Percentiles rank a stretch among this genome's conserved stretches.
Evolutionary conservation across 2,113 vertebrate genomes (phyloP).

Genomic region (Pyxicephalus adspersus): DNA sequence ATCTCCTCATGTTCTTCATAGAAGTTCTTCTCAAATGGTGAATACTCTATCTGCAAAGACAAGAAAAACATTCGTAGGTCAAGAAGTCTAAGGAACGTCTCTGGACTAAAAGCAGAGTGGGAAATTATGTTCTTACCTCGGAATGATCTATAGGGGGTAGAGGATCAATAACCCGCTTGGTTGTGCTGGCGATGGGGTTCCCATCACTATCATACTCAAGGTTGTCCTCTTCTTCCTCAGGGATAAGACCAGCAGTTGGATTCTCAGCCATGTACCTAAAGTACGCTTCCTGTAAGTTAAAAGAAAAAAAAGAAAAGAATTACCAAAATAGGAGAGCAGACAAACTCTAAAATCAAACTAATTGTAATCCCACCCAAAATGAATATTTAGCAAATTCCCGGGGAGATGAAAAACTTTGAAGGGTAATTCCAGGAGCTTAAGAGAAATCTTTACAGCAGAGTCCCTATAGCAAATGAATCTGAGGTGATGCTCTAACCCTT

Average conservation of each 20-base stretch:
- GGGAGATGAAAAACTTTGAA: too few relatives aligned
- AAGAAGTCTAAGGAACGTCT: neutral
- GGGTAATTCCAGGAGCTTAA: too few relatives aligned
- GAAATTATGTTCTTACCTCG: conserved; percentile 77
- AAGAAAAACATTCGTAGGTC: conserved; percentile 56
- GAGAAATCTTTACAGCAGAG: too few relatives aligned
- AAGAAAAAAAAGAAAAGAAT: too few relatives aligned
- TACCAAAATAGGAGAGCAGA: too few relatives aligned
- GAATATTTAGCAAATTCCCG: too few relatives aligned
- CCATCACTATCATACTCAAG: conserved; percentile 98
- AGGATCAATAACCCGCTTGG: conserved; percentile 93
- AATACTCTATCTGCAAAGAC: conserved; percentile 88
- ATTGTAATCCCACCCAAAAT: too few relatives aligned
- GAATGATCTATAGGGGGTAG: conserved; percentile 95
- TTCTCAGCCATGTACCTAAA: conserved; percentile 99
- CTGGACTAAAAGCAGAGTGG: neutral
- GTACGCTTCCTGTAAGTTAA: conserved; percentile 91
- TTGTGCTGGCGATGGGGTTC: conserved; percentile 88
- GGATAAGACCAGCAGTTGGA: conserved; percentile 92
- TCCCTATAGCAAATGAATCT: too few relatives aligned
- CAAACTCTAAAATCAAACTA: neutral
- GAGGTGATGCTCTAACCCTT: too few relatives aligned
- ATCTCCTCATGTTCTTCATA: conserved; percentile 95
- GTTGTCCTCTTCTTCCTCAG: conserved; percentile 94
- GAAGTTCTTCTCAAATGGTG: conserved; percentile 97